phyloP scores from a whole-genome alignment of 2,113 vertebrate species.

The Mirza zaza region DNA sequence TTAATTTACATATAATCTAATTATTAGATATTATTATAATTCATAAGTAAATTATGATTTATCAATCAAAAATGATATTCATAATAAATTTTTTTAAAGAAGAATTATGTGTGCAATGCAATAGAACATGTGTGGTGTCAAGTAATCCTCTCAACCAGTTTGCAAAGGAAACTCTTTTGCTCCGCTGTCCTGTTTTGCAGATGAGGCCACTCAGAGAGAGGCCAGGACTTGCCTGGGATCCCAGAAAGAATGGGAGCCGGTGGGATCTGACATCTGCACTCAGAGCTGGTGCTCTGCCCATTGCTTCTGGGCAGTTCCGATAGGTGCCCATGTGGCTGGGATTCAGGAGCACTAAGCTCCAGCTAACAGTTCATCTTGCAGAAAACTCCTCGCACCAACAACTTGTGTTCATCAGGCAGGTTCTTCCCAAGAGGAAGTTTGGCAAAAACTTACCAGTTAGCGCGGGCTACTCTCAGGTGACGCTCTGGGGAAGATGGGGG shows the following conservation, averaged over 20 bases:
- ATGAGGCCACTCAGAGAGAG: not conserved
- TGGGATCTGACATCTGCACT: not conserved
- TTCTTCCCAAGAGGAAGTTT: not conserved
- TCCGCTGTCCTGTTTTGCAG: not conserved
- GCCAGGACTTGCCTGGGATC: not conserved
- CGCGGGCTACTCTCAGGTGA: fast-evolving
- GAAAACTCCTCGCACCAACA: not conserved
- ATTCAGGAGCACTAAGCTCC: not conserved
- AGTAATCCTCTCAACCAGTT: not conserved
- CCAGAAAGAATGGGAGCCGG: not conserved
- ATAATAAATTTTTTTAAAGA: not conserved
- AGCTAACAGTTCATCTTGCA: not conserved
- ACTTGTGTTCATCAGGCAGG: not conserved
- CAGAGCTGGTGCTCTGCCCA: no score
- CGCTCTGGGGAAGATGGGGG: fast-evolving
- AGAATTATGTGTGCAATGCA: not conserved
- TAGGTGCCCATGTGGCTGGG: not conserved
- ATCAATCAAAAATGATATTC: not conserved
- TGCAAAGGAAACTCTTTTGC: not conserved
- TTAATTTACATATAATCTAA: no score
- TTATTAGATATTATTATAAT: no score
- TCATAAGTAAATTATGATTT: not conserved
- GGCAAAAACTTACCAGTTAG: not conserved
- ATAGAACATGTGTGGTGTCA: not conserved
- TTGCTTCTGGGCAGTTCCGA: not conserved